phyloP scores from a whole-genome alignment of 2,888 invertebrate genomes.

The Hyalella azteca region DNA sequence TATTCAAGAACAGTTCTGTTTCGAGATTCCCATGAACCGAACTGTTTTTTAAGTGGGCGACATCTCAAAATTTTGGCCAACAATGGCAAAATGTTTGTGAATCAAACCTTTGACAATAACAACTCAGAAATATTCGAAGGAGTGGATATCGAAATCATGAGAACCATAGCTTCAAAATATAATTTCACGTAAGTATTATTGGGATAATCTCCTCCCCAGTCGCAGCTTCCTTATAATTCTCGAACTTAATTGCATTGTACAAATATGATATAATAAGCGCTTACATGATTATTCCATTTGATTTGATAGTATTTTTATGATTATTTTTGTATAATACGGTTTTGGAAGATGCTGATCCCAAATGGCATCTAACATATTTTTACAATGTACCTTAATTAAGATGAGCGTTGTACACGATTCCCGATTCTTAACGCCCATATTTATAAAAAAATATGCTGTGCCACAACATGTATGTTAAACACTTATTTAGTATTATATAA shows the following conservation, averaged over 20 bases:
- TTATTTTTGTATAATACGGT: background rate
- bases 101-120: background rate
- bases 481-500: background rate
- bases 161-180: background rate
- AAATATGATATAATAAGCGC: background rate
- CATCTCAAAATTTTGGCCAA: background rate
- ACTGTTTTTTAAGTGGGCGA: background rate
- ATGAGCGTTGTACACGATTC: background rate
- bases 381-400: background rate
- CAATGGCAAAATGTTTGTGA: background rate
- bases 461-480: background rate
- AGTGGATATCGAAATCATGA: background rate
- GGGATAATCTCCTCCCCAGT: background rate
- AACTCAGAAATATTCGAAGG: background rate
- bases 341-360: background rate
- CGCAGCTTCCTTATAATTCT: background rate
- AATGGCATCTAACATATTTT: background rate
- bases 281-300: background rate
- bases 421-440: background rate
- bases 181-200: slow-evolving; percentile 4
- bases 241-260: background rate
- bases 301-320: background rate
- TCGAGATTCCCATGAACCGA: background rate
- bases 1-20: no score
- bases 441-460: background rate